These are phyloP conservation scores for Helicoverpa assulta DNA, from an alignment of 2,888 invertebrate genomes.

Conservation along the genomic window DNA sequence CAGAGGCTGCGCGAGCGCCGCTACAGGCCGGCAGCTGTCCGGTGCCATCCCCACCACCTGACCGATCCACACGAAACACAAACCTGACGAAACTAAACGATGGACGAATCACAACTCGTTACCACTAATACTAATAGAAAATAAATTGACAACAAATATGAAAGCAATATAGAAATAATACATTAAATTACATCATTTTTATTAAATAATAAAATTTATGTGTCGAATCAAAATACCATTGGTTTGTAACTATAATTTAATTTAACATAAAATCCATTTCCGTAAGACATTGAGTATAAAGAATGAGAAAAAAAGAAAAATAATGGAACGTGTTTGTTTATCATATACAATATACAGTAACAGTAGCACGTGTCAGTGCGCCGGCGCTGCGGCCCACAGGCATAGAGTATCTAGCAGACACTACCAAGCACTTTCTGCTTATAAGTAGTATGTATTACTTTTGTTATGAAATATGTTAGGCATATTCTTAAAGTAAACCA, in stretches of 20 bases:
- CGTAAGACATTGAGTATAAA: slow-evolving; percentile 45
- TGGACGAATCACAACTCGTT: slow-evolving; percentile 17
- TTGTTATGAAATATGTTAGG: not conserved
- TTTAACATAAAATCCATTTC: slow-evolving; percentile 43
- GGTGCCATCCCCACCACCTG: not conserved
- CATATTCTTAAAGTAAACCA: not conserved
- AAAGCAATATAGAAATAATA: slow-evolving; percentile 45
- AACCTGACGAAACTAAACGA: slow-evolving; percentile 1
- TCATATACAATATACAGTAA: not conserved
- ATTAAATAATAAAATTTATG: slow-evolving; percentile 53
- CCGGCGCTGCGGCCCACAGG: too few species aligned
- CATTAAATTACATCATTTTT: slow-evolving; percentile 38
- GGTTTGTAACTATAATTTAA: slow-evolving; percentile 48
- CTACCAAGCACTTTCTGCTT: not conserved
- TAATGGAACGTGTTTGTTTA: slow-evolving; percentile 24
- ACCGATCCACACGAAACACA: slow-evolving; percentile 6
- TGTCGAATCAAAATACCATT: slow-evolving; percentile 52
- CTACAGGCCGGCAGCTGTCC: not conserved
- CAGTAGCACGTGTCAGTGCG: not conserved
- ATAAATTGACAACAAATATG: slow-evolving; percentile 39
- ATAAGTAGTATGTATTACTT: not conserved
- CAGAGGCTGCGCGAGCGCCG: slow-evolving; percentile 12
- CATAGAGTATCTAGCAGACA: too few species aligned
- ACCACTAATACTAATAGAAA: slow-evolving; percentile 42
- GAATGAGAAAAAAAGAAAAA: slow-evolving; percentile 34